Conservation (phyloP, 2,888 invertebrate species). For the Cosmia trapezina region DNA sequence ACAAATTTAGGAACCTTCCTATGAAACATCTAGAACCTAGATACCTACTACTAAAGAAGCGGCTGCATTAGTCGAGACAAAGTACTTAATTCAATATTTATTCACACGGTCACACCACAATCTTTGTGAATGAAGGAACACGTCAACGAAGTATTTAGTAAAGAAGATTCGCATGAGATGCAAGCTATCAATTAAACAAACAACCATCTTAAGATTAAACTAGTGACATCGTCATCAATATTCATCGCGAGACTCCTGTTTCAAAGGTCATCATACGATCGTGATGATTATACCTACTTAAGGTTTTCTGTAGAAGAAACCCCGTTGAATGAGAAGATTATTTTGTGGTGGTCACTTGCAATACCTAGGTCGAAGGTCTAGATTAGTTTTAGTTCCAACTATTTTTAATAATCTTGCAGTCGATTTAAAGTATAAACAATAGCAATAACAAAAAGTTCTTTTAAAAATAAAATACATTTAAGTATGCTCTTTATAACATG, state of each 20-base stretch:
- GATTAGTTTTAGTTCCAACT: too few relatives aligned
- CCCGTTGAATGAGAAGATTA: too few relatives aligned
- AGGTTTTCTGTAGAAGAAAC: slow-evolving; percentile 5
- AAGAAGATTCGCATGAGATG: slow-evolving; percentile 3
- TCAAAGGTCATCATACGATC: slow-evolving; percentile 13
- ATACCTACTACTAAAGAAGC: not conserved
- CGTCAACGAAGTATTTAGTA: slow-evolving; percentile 21
- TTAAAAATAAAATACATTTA: too few relatives aligned
- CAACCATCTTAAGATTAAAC: slow-evolving; percentile 9
- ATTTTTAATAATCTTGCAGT: too few relatives aligned
- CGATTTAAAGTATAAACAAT: too few relatives aligned
- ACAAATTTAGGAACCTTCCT: not conserved
- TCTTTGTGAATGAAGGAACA: slow-evolving; percentile 14
- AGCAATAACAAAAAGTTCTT: too few relatives aligned
- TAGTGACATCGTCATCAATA: slow-evolving; percentile 11
- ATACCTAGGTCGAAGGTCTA: too few relatives aligned
- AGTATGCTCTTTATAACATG: too few relatives aligned
- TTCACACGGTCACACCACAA: not conserved
- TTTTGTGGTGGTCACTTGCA: too few relatives aligned
- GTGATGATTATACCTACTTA: too few relatives aligned
- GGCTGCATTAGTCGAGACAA: not conserved
- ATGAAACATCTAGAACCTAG: not conserved
- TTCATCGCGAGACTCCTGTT: slow-evolving; percentile 36
- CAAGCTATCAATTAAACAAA: slow-evolving; percentile 3
- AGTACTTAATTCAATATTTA: too few relatives aligned